These are phyloP conservation scores for Archocentrus centrarchus DNA, from an alignment of 2,113 vertebrate genomes.

Conservation along the genomic window DNA sequence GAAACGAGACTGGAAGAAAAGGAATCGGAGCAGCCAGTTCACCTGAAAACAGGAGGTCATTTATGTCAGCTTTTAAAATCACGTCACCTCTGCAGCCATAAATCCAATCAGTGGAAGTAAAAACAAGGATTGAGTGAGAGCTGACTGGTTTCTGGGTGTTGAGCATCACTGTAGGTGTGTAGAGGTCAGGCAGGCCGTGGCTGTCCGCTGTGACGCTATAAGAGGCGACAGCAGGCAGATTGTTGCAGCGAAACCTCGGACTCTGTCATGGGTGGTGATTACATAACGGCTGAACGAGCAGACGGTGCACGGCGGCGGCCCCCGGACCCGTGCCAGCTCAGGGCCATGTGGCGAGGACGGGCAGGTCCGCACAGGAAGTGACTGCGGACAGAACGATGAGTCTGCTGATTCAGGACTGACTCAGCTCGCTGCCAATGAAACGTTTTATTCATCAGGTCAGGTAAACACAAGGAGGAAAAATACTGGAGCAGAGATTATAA, in stretches of 20 bases:
- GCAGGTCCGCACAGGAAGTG: conserved; percentile 40
- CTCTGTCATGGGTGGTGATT: conserved; percentile 1
- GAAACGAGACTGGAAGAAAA: background rate
- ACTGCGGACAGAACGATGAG: conserved; percentile 12
- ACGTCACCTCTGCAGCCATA: background rate
- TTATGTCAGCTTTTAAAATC: background rate
- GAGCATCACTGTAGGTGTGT: background rate
- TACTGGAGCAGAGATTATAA: background rate
- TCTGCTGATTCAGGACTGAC: conserved; percentile 36
- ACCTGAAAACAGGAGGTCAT: background rate
- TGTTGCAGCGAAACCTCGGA: conserved; percentile 8
- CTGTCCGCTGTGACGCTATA: background rate
- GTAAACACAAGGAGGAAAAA: background rate
- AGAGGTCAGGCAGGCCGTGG: background rate
- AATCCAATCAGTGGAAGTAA: background rate
- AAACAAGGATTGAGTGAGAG: background rate
- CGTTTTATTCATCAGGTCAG: background rate
- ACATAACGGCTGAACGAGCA: conserved; percentile 29
- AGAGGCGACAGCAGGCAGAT: conserved; percentile 5
- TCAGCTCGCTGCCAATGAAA: conserved; percentile 6
- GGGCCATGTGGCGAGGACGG: conserved; percentile 41
- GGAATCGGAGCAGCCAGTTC: background rate
- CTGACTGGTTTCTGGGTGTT: background rate
- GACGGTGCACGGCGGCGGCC: conserved; percentile 18
- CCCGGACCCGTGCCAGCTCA: conserved; percentile 38